Conservation (phyloP, 2,888 invertebrate genomes). For the Euplexia lucipara region DNA sequence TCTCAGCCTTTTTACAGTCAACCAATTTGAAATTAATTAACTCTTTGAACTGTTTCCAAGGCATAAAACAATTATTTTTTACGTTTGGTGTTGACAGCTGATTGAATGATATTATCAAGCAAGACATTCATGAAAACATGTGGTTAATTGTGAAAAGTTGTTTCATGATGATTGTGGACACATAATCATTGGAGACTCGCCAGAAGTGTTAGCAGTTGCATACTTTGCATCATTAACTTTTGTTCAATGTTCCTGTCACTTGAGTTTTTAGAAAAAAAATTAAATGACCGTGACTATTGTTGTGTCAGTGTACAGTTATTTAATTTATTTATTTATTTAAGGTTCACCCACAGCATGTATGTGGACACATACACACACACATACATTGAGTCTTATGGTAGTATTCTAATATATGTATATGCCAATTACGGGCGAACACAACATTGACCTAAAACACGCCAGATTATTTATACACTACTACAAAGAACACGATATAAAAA, state of each 20-base stretch:
- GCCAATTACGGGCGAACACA: too few relatives aligned
- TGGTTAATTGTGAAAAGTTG: slow-evolving; percentile 31
- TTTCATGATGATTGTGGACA: slow-evolving; percentile 27
- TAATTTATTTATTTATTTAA: too few relatives aligned
- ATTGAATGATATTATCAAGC: slow-evolving; percentile 27
- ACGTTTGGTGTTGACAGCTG: slow-evolving; percentile 24
- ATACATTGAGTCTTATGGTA: too few relatives aligned
- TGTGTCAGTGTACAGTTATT: slow-evolving; percentile 10
- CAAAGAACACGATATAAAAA: too few relatives aligned
- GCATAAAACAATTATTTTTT: slow-evolving; percentile 20
- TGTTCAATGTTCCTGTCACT: slow-evolving; percentile 19
- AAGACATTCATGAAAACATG: slow-evolving; percentile 16
- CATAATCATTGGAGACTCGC: slow-evolving; percentile 46
- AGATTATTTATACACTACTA: too few relatives aligned
- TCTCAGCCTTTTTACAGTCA: not conserved
- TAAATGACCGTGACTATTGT: slow-evolving; percentile 12
- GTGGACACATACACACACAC: too few relatives aligned
- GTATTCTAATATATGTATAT: too few relatives aligned
- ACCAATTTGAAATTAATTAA: not conserved
- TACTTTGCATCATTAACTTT: slow-evolving; percentile 33
- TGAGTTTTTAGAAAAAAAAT: slow-evolving; percentile 17
- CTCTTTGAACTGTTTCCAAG: slow-evolving; percentile 29
- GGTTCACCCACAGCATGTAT: too few relatives aligned
- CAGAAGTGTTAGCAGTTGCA: slow-evolving; percentile 40
- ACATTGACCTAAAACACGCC: too few relatives aligned